Percentiles rank a stretch among this genome's conserved stretches.
phyloP scores from a whole-genome alignment of 2,113 vertebrate species.

The Stegastes partitus region DNA sequence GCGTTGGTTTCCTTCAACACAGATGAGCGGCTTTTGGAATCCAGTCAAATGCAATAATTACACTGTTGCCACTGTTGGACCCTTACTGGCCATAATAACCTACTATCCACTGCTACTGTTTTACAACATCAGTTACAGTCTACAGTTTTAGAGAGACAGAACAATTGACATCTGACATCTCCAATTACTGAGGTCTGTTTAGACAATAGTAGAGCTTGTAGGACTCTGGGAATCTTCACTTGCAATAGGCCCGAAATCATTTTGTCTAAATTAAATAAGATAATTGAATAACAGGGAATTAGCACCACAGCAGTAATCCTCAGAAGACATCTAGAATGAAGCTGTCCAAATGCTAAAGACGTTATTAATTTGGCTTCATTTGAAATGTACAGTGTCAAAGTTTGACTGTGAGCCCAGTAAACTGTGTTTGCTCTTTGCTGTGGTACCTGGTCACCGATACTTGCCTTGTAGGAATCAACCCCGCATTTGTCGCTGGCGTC shows the following conservation, averaged over 20 bases:
- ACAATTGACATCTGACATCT: conserved; percentile 36
- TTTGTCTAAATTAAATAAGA: conserved; percentile 65
- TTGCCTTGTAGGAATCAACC: conserved; percentile 88
- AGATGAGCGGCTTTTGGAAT: conserved; percentile 37
- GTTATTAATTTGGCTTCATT: conserved; percentile 23
- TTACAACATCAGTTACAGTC: conserved; percentile 22
- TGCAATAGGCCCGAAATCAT: conserved; percentile 34
- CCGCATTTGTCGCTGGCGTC: conserved; percentile 85
- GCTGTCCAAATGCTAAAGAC: not conserved
- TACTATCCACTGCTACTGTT: conserved; percentile 14
- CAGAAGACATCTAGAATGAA: conserved; percentile 23
- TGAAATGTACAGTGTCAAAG: conserved; percentile 26
- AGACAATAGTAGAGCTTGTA: conserved; percentile 31
- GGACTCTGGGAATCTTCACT: conserved; percentile 43
- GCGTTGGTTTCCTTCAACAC: conserved; percentile 30
- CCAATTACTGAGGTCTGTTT: conserved; percentile 20
- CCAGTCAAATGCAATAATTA: conserved; percentile 4
- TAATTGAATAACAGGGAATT: conserved; percentile 59
- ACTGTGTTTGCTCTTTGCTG: conserved; percentile 39
- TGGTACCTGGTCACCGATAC: conserved; percentile 57
- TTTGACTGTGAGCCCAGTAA: conserved; percentile 42
- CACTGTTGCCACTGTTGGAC: conserved; percentile 16
- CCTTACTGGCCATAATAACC: conserved; percentile 23
- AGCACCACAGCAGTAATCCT: conserved; percentile 33
- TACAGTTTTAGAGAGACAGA: conserved; percentile 35